Percentiles rank a stretch among this genome's conserved stretches.
Evolutionary conservation across 2,113 vertebrate species (phyloP).

Genomic region (Lynx canadensis): DNA sequence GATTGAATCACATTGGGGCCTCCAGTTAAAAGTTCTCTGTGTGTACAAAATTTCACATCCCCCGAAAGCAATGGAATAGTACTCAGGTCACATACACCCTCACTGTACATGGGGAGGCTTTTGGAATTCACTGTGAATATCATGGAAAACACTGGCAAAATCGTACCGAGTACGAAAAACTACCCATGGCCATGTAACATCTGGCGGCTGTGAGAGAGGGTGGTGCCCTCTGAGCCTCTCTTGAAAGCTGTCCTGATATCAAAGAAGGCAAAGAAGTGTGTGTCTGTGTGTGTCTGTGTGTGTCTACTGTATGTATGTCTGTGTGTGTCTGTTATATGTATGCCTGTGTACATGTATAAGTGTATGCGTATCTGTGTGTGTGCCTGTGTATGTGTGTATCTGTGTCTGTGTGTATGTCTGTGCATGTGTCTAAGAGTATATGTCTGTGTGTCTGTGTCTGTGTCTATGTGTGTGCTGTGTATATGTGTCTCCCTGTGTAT

Average conservation of each 20-base stretch:
- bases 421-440: neutral
- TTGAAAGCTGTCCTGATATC: neutral
- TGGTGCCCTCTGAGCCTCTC: neutral
- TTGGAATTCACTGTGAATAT: neutral
- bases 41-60: neutral
- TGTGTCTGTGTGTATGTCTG: no score
- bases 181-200: neutral
- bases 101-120: neutral
- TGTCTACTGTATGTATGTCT: no score
- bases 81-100: neutral
- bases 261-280: neutral
- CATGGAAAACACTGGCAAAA: neutral
- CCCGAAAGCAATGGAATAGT: neutral
- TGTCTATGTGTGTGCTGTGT: no score
- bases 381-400: no score
- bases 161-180: neutral
- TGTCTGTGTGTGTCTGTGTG: no score
- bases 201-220: no score
- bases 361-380: no score
- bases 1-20: neutral
- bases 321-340: no score
- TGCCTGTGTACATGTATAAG: no score
- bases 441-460: neutral
- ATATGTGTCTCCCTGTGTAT: no score
- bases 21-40: no score